Evolutionary conservation across 2,888 invertebrate species (phyloP), one percentile per base, ranked within the genome.

Genomic region (Lymantria dispar): DNA sequence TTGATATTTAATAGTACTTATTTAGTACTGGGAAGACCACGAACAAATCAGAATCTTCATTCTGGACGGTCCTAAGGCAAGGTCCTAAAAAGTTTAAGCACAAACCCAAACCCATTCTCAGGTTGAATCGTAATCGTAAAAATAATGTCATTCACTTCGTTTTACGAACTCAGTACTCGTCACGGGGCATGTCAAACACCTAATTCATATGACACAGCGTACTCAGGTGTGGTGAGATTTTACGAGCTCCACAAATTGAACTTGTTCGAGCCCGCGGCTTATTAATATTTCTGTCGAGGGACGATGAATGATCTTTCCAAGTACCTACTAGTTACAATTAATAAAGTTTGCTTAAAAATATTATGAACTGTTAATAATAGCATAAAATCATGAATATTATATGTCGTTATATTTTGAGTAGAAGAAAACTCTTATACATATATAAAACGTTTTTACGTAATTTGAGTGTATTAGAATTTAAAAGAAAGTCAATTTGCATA

Each of bases 201-300:
- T 68, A 64, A 65, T 62, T 66, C 68, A 60, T 51, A 64, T 62
- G 65, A 71, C 68, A 63, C 55, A 68, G 67, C 63, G 58, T 61
- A 60, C 65, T 58, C 51, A 52, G 66, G 62, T 66, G 66, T 55
- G 53, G 51, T 45, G 56, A 59, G 63, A 59, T 67, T 69, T 70
- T 66, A 70, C 62, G 63, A 67, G 45, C 58, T 46, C 58, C 60
- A 58, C 69, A 70, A 71, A 70, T 68, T 61, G 62, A 69, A 72
- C 66, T 65, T 64, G 65, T 64, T 65, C 63, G 54, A 48, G 49
- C 42, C 48, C 58, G 52, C 56, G 52, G 46, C 60, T 68, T 69
- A 71, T 76, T 75, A 73, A 74, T 74, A 73, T 70, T 64, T 71
- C 68, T 57, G 58, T 54, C 61, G 51, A 47, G 68, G 63, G 64